Conservation (phyloP, 2,113 vertebrate species). For the Donacobius atricapilla region DNA sequence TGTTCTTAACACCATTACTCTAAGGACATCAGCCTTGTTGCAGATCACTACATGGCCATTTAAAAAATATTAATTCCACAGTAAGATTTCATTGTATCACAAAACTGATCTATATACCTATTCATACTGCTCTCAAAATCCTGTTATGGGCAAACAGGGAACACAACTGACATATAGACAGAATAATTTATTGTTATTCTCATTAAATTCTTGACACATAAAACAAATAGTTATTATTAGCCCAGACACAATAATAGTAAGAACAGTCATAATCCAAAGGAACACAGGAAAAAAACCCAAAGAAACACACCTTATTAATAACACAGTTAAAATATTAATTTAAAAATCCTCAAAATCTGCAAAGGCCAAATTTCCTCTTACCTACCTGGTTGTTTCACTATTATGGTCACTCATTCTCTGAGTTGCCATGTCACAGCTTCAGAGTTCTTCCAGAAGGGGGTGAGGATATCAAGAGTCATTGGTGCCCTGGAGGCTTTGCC, state of each 20-base stretch:
- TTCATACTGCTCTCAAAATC: not conserved
- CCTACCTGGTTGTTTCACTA: not conserved
- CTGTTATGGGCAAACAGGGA: not conserved
- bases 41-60: not conserved
- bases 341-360: rapidly evolving
- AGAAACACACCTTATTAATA: not conserved
- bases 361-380: not conserved
- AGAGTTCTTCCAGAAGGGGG: not conserved
- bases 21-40: not conserved
- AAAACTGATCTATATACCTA: not conserved
- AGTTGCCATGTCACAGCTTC: not conserved
- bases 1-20: not conserved
- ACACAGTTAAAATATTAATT: not conserved
- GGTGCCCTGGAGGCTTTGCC: not conserved
- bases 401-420: not conserved
- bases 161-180: not conserved
- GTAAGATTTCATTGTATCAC: not conserved
- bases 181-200: not conserved
- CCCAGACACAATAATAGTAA: not conserved
- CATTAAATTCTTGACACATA: not conserved
- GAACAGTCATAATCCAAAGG: not conserved
- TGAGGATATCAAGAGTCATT: not conserved
- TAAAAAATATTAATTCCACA: not conserved
- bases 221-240: not conserved
- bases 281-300: not conserved